phyloP scores from a whole-genome alignment of 2,888 invertebrate genomes.

The Euphydryas editha region DNA sequence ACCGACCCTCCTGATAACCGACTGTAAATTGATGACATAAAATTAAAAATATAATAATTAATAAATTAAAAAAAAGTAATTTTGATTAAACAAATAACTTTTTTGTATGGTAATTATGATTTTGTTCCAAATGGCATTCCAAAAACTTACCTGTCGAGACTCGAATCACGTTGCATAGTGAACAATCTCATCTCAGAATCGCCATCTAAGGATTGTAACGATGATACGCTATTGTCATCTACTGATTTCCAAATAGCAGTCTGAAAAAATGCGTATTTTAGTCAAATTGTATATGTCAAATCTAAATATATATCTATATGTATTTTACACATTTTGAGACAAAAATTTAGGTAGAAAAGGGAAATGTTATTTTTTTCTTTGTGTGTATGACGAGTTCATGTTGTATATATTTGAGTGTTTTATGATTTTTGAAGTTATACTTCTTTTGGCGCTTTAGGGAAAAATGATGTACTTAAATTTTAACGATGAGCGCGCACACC shows the following conservation, averaged over 20 bases:
- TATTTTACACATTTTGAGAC: too few species aligned
- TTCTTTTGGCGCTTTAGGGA: too few species aligned
- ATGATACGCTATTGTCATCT: conserved; percentile 93
- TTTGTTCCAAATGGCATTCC: too few species aligned
- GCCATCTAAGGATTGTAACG: conserved; percentile 90
- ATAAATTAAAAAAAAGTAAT: neutral
- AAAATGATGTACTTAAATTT: too few species aligned
- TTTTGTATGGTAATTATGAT: too few species aligned
- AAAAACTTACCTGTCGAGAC: conserved; percentile 87
- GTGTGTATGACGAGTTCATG: too few species aligned
- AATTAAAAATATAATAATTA: conserved; percentile 4
- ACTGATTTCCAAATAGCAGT: conserved; percentile 92
- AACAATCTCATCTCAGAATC: conserved; percentile 85
- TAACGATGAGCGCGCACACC: too few species aligned
- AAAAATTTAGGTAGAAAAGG: too few species aligned
- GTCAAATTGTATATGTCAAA: neutral
- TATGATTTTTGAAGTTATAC: too few species aligned
- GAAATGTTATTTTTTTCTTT: too few species aligned
- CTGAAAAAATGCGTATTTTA: conserved; percentile 45
- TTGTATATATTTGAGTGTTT: too few species aligned
- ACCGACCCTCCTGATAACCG: conserved; percentile 93
- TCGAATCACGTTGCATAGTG: conserved; percentile 87
- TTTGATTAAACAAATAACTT: too few species aligned
- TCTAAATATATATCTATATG: neutral
- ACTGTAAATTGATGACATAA: conserved; percentile 61